phyloP scores from a whole-genome alignment of 2,113 vertebrate species.

The Phodopus roborovskii region DNA sequence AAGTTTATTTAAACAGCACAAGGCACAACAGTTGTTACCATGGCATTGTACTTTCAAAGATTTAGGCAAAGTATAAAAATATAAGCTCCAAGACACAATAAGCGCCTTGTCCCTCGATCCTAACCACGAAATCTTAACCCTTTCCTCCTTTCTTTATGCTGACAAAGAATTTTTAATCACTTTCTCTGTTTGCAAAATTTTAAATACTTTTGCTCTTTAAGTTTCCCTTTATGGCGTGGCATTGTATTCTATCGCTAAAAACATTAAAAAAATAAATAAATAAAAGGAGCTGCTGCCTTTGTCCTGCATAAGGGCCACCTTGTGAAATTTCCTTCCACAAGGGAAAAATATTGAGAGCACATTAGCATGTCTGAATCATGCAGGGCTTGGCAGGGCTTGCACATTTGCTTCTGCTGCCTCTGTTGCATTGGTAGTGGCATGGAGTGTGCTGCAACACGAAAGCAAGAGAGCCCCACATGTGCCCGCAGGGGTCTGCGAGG shows the following conservation, averaged over 20 bases:
- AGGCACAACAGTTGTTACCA: conserved; percentile 72
- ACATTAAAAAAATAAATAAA: neutral
- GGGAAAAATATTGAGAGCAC: neutral
- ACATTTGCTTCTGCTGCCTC: neutral
- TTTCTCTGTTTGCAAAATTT: neutral
- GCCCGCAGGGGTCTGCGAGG: neutral
- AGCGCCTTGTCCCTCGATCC: conserved; percentile 35
- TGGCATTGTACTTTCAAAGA: conserved; percentile 61
- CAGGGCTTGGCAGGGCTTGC: too few species aligned
- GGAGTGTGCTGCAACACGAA: rapidly evolving
- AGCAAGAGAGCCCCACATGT: rapidly evolving
- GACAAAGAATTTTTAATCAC: neutral
- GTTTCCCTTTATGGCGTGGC: neutral
- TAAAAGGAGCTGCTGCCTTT: too few species aligned
- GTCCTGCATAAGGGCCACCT: neutral
- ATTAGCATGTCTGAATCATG: too few species aligned
- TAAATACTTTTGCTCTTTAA: neutral
- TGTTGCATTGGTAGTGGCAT: rapidly evolving
- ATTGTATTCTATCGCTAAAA: neutral
- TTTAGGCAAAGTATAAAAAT: conserved; percentile 65
- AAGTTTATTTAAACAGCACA: conserved; percentile 73
- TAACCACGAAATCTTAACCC: conserved; percentile 23
- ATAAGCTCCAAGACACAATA: neutral
- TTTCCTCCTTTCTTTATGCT: conserved; percentile 7
- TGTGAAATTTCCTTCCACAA: neutral